phyloP scores from a whole-genome alignment of 2,888 invertebrate species.

The Tipula lateralis region DNA sequence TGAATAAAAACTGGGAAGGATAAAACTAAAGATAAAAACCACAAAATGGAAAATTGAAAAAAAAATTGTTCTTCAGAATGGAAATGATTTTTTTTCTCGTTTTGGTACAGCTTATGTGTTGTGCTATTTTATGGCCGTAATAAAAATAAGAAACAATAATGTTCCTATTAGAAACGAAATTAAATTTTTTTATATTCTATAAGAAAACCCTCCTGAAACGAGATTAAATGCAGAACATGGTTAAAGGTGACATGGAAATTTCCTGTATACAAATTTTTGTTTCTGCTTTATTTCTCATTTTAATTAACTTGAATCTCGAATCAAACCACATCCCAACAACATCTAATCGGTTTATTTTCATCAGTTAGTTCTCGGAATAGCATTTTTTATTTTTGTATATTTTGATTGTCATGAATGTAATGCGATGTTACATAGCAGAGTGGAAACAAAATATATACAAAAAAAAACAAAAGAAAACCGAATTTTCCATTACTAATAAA shows the following conservation, averaged over 20 bases:
- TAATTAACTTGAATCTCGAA: neutral
- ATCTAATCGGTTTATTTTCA: neutral
- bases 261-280: neutral
- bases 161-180: neutral
- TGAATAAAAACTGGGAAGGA: neutral
- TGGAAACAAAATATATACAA: neutral
- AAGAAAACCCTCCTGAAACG: neutral
- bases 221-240: neutral
- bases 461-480: neutral
- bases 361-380: neutral
- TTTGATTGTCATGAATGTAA: neutral
- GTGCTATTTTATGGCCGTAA: neutral
- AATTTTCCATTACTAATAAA: neutral
- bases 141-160: neutral
- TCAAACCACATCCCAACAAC: neutral
- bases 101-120: neutral
- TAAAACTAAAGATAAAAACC: neutral
- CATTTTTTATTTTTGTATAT: neutral
- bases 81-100: neutral
- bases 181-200: neutral
- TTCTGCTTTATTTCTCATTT: neutral
- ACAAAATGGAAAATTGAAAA: neutral
- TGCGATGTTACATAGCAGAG: neutral
- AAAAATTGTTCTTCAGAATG: neutral
- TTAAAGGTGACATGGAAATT: neutral